Evolutionary conservation across 2,797 vertebrate species (phyloP).

Genomic region (Cyclopterus lumpus): DNA sequence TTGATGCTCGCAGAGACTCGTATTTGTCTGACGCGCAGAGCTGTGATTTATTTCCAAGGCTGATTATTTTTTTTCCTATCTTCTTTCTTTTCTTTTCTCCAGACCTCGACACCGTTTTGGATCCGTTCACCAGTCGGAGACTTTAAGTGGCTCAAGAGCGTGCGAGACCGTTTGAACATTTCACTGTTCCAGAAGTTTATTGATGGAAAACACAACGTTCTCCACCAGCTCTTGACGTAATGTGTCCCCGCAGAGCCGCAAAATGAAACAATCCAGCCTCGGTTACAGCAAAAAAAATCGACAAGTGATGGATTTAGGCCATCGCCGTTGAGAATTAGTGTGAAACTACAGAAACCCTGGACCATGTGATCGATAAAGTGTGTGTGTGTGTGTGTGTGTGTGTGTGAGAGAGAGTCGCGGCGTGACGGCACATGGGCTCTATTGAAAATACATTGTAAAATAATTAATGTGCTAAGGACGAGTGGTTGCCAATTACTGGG

Average conservation of each 20-base stretch:
- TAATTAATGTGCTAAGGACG: constrained; percentile 31
- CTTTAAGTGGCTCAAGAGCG: background rate
- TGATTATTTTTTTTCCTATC: background rate
- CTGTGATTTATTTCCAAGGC: constrained; percentile 16
- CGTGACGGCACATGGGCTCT: constrained; percentile 22
- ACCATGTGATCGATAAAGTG: constrained; percentile 7
- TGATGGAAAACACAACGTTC: too few species aligned
- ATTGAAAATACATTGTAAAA: constrained; percentile 34
- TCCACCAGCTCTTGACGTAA: too few species aligned
- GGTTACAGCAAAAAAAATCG: background rate
- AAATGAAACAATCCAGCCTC: constrained; percentile 3
- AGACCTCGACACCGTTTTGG: constrained; percentile 9
- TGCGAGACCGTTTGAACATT: constrained; percentile 9
- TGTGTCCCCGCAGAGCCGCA: background rate
- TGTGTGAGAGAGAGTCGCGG: too few species aligned
- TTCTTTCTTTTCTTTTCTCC: background rate
- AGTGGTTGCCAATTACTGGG: constrained; percentile 47
- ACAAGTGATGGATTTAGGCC: constrained; percentile 31
- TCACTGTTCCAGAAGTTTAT: too few species aligned
- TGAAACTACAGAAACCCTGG: constrained; percentile 4
- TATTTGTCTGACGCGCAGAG: constrained; percentile 29
- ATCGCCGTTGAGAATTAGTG: background rate
- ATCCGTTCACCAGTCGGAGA: background rate
- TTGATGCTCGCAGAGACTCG: constrained; percentile 12
- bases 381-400: background rate